Conservation (phyloP, 2,113 vertebrate genomes). For the Oryzias woworae region DNA sequence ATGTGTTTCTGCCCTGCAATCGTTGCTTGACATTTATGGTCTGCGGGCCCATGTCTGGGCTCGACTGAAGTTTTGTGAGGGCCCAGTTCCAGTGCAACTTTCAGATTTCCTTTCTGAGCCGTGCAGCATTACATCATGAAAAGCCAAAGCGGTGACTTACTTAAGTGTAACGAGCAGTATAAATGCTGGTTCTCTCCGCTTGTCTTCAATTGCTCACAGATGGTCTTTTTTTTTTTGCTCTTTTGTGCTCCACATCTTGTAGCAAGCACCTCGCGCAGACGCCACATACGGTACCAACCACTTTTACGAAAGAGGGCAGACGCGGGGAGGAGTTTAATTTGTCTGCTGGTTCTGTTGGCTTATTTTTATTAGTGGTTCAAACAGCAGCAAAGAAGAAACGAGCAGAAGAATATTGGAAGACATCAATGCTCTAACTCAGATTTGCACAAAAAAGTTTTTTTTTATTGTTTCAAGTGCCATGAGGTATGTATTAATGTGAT, state of each 20-base stretch:
- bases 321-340: slow-evolving; percentile 45
- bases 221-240: slow-evolving; percentile 53
- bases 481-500: too few species aligned
- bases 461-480: too few species aligned
- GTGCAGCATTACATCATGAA: slow-evolving; percentile 66
- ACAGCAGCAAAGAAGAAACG: neutral
- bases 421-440: too few species aligned
- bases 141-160: slow-evolving; percentile 63
- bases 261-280: slow-evolving; percentile 34
- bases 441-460: too few species aligned
- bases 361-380: slow-evolving; percentile 39
- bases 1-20: slow-evolving; percentile 47
- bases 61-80: slow-evolving; percentile 49
- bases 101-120: slow-evolving; percentile 44
- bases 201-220: slow-evolving; percentile 73
- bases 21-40: slow-evolving; percentile 6
- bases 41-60: slow-evolving; percentile 14
- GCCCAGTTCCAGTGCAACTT: slow-evolving; percentile 41
- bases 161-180: slow-evolving; percentile 72
- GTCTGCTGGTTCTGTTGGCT: slow-evolving; percentile 30
- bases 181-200: slow-evolving; percentile 57
- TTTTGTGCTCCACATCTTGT: slow-evolving; percentile 62
- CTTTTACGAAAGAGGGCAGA: slow-evolving; percentile 43
- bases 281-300: slow-evolving; percentile 33
- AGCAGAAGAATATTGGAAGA: neutral